Percentiles rank a stretch among this genome's conserved stretches.
Evolutionary conservation across 1,140 invertebrate species (phyloP).

Genomic region (Dendroctonus valens): DNA sequence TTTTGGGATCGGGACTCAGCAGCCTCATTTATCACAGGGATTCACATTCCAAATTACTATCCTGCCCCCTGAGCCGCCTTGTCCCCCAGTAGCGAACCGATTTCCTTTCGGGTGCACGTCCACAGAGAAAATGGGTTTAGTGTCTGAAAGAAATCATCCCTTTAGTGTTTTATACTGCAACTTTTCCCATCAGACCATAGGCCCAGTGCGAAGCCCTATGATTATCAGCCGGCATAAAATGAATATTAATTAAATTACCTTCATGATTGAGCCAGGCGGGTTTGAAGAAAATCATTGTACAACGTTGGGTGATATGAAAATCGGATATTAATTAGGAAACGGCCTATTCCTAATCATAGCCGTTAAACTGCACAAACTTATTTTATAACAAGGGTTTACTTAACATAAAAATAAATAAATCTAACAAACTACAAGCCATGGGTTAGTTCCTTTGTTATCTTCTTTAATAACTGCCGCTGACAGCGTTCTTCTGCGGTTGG

Average conservation of each 20-base stretch:
- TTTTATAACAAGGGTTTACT: too few relatives aligned
- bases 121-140: slow-evolving; percentile 91
- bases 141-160: slow-evolving; percentile 60
- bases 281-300: slow-evolving; percentile 82
- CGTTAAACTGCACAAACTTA: too few relatives aligned
- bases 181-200: not conserved
- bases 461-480: too few relatives aligned
- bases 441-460: too few relatives aligned
- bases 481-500: too few relatives aligned
- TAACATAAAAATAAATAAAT: too few relatives aligned
- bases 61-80: slow-evolving; percentile 84
- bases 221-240: too few relatives aligned
- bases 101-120: slow-evolving; percentile 96
- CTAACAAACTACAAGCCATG: too few relatives aligned
- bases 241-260: slow-evolving; percentile 58
- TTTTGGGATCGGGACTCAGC: slow-evolving; percentile 72
- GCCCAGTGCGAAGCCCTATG: too few relatives aligned
- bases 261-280: slow-evolving; percentile 90
- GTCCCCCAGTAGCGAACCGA: slow-evolving; percentile 90
- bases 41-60: slow-evolving; percentile 95
- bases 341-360: too few relatives aligned
- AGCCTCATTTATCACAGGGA: slow-evolving; percentile 75
- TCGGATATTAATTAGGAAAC: too few relatives aligned
- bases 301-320: too few relatives aligned
- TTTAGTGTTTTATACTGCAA: not conserved